Evolutionary conservation across 2,113 vertebrate species (phyloP).

Genomic region (Actinemys pallida): DNA sequence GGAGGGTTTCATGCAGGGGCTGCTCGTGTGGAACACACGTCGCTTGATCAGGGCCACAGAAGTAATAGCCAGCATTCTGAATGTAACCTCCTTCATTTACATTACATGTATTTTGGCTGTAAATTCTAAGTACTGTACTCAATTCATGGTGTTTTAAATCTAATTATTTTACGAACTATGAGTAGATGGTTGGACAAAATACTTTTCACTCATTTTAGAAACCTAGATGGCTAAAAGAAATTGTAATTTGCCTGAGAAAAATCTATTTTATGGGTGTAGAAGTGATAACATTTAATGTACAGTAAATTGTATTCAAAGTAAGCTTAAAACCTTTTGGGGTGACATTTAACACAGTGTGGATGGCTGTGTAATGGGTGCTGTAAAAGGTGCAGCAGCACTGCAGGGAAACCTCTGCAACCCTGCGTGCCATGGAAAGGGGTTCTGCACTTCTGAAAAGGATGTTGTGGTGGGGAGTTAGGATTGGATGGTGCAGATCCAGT

Average conservation of each 20-base stretch:
- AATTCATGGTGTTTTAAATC: not conserved
- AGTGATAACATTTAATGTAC: not conserved
- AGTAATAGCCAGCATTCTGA: not conserved
- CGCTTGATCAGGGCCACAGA: not conserved
- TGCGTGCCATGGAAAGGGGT: rapidly evolving
- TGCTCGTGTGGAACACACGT: not conserved
- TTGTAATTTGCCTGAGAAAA: not conserved
- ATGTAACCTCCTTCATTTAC: not conserved
- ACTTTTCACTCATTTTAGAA: not conserved
- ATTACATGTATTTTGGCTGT: not conserved
- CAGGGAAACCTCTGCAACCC: not conserved
- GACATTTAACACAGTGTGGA: not conserved
- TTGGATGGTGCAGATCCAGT: not conserved
- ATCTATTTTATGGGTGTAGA: rapidly evolving
- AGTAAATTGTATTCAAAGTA: not conserved
- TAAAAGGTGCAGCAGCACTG: not conserved
- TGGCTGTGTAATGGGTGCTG: not conserved
- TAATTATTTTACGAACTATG: not conserved
- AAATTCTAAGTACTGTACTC: not conserved
- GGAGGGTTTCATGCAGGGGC: not conserved
- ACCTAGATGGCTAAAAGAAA: not conserved
- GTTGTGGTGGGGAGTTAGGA: not conserved
- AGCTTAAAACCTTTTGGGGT: not conserved
- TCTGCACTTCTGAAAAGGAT: not conserved
- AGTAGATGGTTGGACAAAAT: not conserved